phyloP scores from a whole-genome alignment of 2,113 vertebrate species.

The Lonchura striata region DNA sequence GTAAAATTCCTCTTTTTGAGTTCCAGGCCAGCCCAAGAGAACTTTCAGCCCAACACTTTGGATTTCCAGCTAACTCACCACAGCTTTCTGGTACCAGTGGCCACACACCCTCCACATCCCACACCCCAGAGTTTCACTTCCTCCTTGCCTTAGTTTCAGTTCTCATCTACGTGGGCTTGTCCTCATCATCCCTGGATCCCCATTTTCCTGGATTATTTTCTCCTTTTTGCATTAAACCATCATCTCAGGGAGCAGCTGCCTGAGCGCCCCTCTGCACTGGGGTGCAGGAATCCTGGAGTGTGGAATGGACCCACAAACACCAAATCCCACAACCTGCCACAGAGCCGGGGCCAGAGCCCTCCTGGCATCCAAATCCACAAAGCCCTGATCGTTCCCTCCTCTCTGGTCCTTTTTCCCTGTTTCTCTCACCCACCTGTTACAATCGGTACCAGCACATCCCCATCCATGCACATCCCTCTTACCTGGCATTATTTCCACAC shows the following conservation, averaged over 20 bases:
- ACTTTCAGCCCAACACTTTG: not conserved
- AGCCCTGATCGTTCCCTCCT: not conserved
- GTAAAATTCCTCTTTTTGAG: not conserved
- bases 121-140: not conserved
- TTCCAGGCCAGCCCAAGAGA: not conserved
- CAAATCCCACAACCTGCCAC: not conserved
- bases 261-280: accelerated
- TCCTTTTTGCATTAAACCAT: not conserved
- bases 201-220: not conserved
- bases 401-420: not conserved
- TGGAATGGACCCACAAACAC: not conserved
- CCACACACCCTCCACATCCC: not conserved
- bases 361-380: not conserved
- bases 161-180: not conserved
- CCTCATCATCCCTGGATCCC: not conserved
- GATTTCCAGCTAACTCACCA: not conserved
- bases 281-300: accelerated
- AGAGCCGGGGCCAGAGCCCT: not conserved
- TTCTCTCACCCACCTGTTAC: not conserved
- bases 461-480: not conserved
- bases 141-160: accelerated
- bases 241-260: not conserved
- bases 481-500: accelerated
- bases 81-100: not conserved
- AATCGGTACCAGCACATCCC: accelerated